phyloP scores from a whole-genome alignment of 35 echinoderm and acorn worm species.

The Ptychodera flava region DNA sequence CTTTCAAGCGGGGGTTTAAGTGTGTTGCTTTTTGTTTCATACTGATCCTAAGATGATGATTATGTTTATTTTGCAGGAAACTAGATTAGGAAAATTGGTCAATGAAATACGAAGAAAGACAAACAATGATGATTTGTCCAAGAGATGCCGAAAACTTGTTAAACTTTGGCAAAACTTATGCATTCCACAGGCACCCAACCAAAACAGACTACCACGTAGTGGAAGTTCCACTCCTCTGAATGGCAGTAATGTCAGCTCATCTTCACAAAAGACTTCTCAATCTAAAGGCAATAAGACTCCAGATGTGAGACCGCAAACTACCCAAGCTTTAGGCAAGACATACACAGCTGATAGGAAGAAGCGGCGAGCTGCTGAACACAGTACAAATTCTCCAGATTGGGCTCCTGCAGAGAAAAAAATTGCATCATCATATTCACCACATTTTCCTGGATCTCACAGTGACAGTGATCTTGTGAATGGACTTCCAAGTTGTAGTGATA shows the following conservation, averaged over 20 bases:
- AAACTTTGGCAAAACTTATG: constrained; percentile 10
- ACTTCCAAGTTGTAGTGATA: not conserved
- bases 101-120: constrained; percentile 19
- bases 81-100: constrained; percentile 17
- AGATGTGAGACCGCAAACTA: not conserved
- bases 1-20: no score
- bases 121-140: not conserved
- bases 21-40: no score
- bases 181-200: not conserved
- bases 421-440: not conserved
- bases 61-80: constrained; percentile 15
- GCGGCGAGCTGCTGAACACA: not conserved
- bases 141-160: constrained; percentile 5
- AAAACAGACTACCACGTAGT: not conserved
- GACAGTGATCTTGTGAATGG: not conserved
- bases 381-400: not conserved
- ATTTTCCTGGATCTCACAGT: not conserved
- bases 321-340: not conserved
- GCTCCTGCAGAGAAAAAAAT: not conserved
- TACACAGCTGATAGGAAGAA: not conserved
- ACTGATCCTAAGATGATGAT: no score
- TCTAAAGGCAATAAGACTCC: not conserved
- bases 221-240: not conserved
- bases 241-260: not conserved
- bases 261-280: not conserved